Base-by-base conservation (phyloP, 2,888 invertebrate species). In the Agonopterix alstromeriana region DNA sequence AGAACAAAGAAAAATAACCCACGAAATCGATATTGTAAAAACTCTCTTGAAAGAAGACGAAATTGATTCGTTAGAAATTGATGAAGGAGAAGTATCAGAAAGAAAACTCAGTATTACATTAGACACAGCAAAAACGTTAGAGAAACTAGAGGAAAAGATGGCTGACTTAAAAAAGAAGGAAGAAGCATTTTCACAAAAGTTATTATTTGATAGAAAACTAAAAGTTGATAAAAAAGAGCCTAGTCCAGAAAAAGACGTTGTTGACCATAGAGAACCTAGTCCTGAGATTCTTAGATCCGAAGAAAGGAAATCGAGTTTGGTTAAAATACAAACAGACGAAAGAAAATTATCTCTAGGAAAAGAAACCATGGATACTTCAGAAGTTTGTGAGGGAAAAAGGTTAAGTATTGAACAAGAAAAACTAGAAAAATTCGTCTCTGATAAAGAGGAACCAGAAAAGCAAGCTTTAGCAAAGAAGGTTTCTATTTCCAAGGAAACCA, bases 141-240 rank as follows among this genome's bases (percentile, higher is more conserved):
- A 87, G 73, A 86, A 82, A 50, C 58, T 87, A 27, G 87, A 87
- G 67, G 87, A 87, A 68, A 86, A 83, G 70, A 77, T 85, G 27
- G 66, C 80, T 2, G 76, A 81, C 49, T 57, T 87, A 36, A 85
- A 80, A 55, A 73, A 66, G 53, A 78, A 70, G 57, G 82, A 78
- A 51, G 70, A 71, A 60, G 60, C 48, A 51, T 61, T 52, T 55
- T 60, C 42, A 38, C 48, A 55, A 10, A 51, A 51, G 48, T 35
- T 53, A 51, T 42, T 49, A 58, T 65, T 64, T 69, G 73, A 73
- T 61, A 55, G 48, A 35, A 53, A 58, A 49, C 47, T 44, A 44
- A 50, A 27, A 10, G 5, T 67, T 68, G 67, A 66, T 58, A 63
- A 65, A 53, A 72, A 75, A 67, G 77, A 79, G 70, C 60, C 67